phyloP scores from a whole-genome alignment of 2,113 vertebrate species.

The Capra hircus region DNA sequence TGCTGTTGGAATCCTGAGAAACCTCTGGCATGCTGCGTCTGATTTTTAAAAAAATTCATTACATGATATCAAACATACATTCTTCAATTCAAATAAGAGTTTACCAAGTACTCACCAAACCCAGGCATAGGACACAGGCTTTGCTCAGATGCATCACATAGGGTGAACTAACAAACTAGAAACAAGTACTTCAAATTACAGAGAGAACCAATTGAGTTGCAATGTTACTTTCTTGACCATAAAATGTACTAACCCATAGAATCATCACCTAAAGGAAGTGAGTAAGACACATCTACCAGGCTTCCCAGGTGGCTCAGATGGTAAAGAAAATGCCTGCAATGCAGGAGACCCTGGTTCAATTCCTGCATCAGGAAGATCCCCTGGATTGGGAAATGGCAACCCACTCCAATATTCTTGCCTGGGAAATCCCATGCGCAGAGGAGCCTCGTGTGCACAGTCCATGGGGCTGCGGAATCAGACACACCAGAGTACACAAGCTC shows the following conservation, averaged over 20 bases:
- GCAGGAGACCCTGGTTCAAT: neutral
- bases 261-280: conserved; percentile 1
- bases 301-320: neutral
- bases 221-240: neutral
- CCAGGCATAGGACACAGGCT: neutral
- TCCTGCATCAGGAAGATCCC: neutral
- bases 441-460: neutral
- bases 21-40: neutral
- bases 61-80: neutral
- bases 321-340: neutral
- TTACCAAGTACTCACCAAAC: neutral
- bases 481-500: neutral
- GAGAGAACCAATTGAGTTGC: conserved; percentile 4
- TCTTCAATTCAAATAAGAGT: neutral
- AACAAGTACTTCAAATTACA: neutral
- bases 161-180: neutral
- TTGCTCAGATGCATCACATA: neutral
- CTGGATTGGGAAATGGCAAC: neutral
- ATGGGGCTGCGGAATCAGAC: neutral
- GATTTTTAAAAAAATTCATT: neutral
- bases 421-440: neutral
- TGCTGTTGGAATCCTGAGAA: neutral
- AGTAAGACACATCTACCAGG: neutral
- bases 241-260: conserved; percentile 27
- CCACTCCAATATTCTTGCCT: neutral